Evolutionary conservation across 2,113 vertebrate genomes (phyloP).

Genomic region (Lampris megalopsis): DNA sequence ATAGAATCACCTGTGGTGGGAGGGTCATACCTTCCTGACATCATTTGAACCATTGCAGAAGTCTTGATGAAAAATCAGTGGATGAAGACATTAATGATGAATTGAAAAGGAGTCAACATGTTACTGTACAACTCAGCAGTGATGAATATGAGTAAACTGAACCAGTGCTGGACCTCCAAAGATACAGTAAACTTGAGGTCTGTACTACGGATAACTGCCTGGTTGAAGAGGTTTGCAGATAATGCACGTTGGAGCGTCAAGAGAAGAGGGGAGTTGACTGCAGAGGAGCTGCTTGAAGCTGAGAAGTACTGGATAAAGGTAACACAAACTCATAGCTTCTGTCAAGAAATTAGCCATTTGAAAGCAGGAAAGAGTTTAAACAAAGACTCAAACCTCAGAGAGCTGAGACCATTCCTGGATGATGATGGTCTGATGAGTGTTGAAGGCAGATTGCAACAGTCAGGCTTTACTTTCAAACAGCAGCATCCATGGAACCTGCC

Average conservation of each 20-base stretch:
- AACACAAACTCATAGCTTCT: conserved; percentile 24
- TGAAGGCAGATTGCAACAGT: too few relatives aligned
- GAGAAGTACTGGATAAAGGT: conserved; percentile 21
- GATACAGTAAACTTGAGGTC: conserved; percentile 11
- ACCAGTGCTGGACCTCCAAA: conserved; percentile 13
- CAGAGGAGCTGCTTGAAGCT: conserved; percentile 18
- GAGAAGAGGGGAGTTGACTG: conserved; percentile 13
- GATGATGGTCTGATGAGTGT: too few relatives aligned
- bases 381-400: too few relatives aligned
- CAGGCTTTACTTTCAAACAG: too few relatives aligned
- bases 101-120: conserved; percentile 18
- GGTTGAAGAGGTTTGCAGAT: conserved; percentile 22
- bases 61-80: neutral
- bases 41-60: conserved; percentile 11
- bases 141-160: neutral
- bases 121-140: conserved; percentile 21
- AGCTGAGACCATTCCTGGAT: too few relatives aligned
- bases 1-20: conserved; percentile 33
- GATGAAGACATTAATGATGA: conserved; percentile 10
- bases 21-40: conserved; percentile 16
- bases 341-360: neutral
- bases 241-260: neutral
- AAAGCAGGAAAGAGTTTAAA: too few relatives aligned
- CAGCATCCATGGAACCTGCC: too few relatives aligned
- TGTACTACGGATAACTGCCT: conserved; percentile 16